A percentile compares a stretch with the other conserved stretches of the same genome.
These are phyloP conservation scores for Daptonema setosum DNA, from an alignment of 2,888 invertebrate genomes.

Conservation along the genomic window DNA sequence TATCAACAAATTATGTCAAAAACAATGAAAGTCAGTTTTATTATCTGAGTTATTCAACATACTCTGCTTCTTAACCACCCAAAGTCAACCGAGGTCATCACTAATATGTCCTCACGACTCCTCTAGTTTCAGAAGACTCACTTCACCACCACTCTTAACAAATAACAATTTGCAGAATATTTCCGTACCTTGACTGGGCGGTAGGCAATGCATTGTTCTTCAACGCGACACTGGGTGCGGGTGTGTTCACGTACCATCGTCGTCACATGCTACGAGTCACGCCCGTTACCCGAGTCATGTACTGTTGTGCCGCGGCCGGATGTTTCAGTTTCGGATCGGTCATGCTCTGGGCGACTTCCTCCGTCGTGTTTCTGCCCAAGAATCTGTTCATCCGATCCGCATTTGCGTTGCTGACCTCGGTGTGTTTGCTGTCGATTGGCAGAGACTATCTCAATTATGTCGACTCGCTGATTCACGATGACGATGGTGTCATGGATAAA, in stretches of 20 bases:
- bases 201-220: neutral
- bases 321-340: conserved; percentile 72
- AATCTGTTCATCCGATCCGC: conserved; percentile 44
- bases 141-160: neutral
- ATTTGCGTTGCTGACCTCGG: conserved; percentile 46
- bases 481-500: too few relatives aligned
- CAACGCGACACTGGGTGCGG: neutral
- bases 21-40: too few relatives aligned
- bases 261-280: neutral
- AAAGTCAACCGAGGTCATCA: neutral
- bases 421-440: conserved; percentile 42
- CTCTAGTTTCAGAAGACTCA: neutral
- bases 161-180: neutral
- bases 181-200: neutral
- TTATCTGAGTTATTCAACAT: too few relatives aligned
- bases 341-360: conserved; percentile 54
- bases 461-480: conserved; percentile 25
- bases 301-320: conserved; percentile 22
- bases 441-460: conserved; percentile 42
- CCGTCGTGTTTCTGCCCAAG: conserved; percentile 51
- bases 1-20: too few relatives aligned
- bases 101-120: neutral
- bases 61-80: too few relatives aligned
- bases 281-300: conserved; percentile 1
- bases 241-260: neutral